Percentiles rank a stretch among this genome's conserved stretches.
These are phyloP conservation scores for Melospiza melodia DNA, from an alignment of 2,113 vertebrate genomes.

Conservation along the genomic window DNA sequence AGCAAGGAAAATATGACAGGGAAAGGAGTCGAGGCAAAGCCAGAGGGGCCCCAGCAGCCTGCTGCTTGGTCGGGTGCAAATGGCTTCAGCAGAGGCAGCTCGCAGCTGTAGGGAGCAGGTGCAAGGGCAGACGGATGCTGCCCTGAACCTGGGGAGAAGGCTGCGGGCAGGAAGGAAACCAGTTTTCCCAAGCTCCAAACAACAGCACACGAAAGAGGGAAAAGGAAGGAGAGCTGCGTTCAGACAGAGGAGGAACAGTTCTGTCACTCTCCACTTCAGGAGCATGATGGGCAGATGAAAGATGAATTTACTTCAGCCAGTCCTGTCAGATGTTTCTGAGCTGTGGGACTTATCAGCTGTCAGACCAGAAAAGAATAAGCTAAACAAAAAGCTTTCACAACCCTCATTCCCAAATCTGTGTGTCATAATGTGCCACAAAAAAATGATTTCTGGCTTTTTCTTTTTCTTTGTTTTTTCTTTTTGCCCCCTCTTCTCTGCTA, in stretches of 20 bases:
- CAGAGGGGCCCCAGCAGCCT: slow-evolving; percentile 69
- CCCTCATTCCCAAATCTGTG: slow-evolving; percentile 44
- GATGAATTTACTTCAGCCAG: slow-evolving; percentile 62
- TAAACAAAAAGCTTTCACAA: slow-evolving; percentile 71
- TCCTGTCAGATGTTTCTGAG: slow-evolving; percentile 53
- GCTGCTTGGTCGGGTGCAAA: slow-evolving; percentile 72
- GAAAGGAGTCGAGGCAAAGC: slow-evolving; percentile 50
- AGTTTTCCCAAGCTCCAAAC: slow-evolving; percentile 78
- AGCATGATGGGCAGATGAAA: slow-evolving; percentile 70
- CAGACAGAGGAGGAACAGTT: slow-evolving; percentile 2
- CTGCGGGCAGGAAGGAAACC: slow-evolving; percentile 79
- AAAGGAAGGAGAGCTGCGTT: neutral
- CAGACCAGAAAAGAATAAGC: slow-evolving; percentile 68
- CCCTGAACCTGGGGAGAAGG: slow-evolving; percentile 67
- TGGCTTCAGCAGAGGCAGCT: slow-evolving; percentile 75
- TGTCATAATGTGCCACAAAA: slow-evolving; percentile 46
- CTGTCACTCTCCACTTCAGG: slow-evolving; percentile 66
- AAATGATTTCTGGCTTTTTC: slow-evolving; percentile 22
- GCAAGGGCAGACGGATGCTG: slow-evolving; percentile 69
- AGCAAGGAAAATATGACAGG: slow-evolving; percentile 60
- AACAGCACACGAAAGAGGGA: slow-evolving; percentile 38
- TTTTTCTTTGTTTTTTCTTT: neutral
- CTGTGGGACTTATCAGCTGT: slow-evolving; percentile 72
- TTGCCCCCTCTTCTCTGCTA: neutral
- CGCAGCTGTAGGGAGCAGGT: slow-evolving; percentile 80